A percentile compares a stretch with the other conserved stretches of the same genome.
These are phyloP conservation scores for Tribolium madens DNA, from an alignment of 1,140 invertebrate species.

Conservation along the genomic window DNA sequence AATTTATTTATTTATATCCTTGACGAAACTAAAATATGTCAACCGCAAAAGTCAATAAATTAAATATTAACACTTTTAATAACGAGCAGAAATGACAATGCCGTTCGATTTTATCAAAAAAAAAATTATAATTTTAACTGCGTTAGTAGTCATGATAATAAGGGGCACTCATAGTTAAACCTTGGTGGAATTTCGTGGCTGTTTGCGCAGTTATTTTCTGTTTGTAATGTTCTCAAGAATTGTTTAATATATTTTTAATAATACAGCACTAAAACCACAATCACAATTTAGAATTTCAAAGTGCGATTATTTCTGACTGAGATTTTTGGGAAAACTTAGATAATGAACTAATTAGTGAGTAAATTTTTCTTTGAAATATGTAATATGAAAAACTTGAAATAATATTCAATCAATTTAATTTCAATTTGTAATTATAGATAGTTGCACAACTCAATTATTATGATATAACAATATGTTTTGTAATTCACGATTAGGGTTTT, in stretches of 20 bases:
- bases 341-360: no score
- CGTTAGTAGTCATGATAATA: slow-evolving; percentile 10
- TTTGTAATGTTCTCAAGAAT: not conserved
- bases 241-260: not conserved
- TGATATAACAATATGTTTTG: no score
- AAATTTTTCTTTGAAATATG: no score
- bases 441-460: no score
- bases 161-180: not conserved
- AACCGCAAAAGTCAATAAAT: slow-evolving; percentile 28
- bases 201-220: not conserved
- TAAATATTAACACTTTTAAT: slow-evolving; percentile 26
- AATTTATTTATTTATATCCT: slow-evolving; percentile 36
- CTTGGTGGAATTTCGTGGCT: not conserved
- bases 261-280: not conserved
- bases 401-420: no score
- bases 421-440: no score
- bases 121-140: slow-evolving; percentile 11
- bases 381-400: no score
- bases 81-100: not conserved
- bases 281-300: not conserved
- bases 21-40: slow-evolving; percentile 29
- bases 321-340: no score
- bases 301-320: no score
- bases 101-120: slow-evolving; percentile 7
- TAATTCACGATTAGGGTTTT: no score